Base-by-base conservation (phyloP, 1,140 invertebrate genomes). In the Zaprionus kolodkinae region DNA sequence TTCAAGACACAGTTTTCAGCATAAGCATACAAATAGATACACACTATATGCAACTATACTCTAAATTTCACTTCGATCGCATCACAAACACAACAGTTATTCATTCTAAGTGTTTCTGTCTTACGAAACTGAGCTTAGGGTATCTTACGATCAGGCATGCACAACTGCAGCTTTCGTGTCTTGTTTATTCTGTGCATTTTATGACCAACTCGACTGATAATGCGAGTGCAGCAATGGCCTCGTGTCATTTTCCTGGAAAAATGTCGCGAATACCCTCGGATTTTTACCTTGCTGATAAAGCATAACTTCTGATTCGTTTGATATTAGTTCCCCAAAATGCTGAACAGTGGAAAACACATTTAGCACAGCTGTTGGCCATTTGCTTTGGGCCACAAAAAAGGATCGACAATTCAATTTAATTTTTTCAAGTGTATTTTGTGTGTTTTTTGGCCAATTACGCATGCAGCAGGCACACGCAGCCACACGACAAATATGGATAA, bases 361-460 rank as follows among this genome's bases (percentile, higher is more conserved):
- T 65, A 69, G 84, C 81, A 9, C 40, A 89, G 72, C 86, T 79
- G 85, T 89, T 89, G 81, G 69, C 85, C 85, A 77, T 79, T 30
- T 89, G 59, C 38, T 17, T 59, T 6, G 27, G 59, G 43, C 85
- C 86, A 85, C 67, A 89, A 89, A 89, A 89, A 89, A 88, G 85
- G 85, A 88, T 79, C 52, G 85, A 45, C 6, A 10, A 45, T 45
- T 45, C 1, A 15, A 0, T 15, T 15, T 45, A 15, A 0, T 15
- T 15, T 45, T 45, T 0, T 45, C 7, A 7, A 45, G 7, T 3
- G 2, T 9, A 10, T 35, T 35, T 35, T 7, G 33, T 54, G 21
- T 21, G 21, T 56, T 68, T 84, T 85, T 85, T 65, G 84, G 85
- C 66, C 72, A 88, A 71, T 88, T 88, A 79, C 65, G 69, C 78